Evolutionary conservation across 2,113 vertebrate genomes (phyloP).

Genomic region (Mesitornis unicolor): DNA sequence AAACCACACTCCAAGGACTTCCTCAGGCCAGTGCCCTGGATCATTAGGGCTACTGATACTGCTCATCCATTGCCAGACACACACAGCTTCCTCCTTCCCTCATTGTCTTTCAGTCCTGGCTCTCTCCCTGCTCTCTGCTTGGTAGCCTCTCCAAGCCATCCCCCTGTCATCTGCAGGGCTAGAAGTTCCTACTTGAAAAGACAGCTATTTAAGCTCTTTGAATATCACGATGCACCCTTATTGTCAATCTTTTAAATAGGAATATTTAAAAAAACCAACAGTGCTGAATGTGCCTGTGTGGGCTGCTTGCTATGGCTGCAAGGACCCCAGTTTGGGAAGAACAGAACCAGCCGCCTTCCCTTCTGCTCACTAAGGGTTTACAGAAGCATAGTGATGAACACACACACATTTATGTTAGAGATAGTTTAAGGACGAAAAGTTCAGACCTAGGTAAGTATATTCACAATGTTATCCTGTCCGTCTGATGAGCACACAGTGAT

Average conservation of each 20-base stretch:
- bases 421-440: neutral
- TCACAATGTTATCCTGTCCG: neutral
- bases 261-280: neutral
- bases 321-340: neutral
- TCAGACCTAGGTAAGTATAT: neutral
- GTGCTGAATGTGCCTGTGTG: neutral
- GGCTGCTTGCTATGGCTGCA: neutral
- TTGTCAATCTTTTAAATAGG: neutral
- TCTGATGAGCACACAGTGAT: neutral
- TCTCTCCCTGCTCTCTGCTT: neutral
- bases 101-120: neutral
- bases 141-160: neutral
- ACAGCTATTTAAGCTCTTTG: neutral
- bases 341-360: neutral
- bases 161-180: no score
- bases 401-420: neutral
- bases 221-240: neutral
- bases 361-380: neutral
- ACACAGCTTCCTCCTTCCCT: neutral
- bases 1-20: conserved; percentile 61
- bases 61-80: conserved; percentile 4
- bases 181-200: neutral
- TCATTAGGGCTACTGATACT: neutral
- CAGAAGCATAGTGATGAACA: neutral
- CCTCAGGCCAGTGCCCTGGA: conserved; percentile 55